Percentiles rank a stretch among this genome's conserved stretches.
Conservation (phyloP, 2,113 vertebrate species). For the Colistium nudipinnis region DNA sequence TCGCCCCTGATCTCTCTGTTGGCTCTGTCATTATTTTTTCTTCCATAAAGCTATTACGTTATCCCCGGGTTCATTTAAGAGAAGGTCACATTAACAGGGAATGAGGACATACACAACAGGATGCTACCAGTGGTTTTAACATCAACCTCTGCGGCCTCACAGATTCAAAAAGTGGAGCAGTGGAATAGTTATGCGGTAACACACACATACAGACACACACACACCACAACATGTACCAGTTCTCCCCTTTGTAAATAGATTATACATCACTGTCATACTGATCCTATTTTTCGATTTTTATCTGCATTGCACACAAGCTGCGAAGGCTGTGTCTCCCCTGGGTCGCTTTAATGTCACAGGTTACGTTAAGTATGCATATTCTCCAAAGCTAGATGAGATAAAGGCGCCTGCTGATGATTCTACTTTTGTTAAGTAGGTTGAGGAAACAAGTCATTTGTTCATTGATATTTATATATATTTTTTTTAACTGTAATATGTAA, state of each 20-base stretch:
- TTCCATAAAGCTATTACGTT: constrained; percentile 14
- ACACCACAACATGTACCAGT: constrained; percentile 31
- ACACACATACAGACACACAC: constrained; percentile 14
- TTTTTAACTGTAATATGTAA: constrained; percentile 34
- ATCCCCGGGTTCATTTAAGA: constrained; percentile 9
- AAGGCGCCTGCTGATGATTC: constrained; percentile 7
- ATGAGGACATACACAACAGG: constrained; percentile 10
- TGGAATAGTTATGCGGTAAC: constrained; percentile 23
- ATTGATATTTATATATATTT: background rate
- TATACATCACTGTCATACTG: constrained; percentile 64
- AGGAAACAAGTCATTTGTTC: constrained; percentile 4
- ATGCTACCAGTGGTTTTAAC: constrained; percentile 33
- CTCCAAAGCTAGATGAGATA: background rate
- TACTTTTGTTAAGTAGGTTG: constrained; percentile 21
- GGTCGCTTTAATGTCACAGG: constrained; percentile 14
- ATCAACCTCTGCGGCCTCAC: constrained; percentile 20
- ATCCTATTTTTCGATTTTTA: constrained; percentile 46
- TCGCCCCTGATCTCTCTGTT: constrained; percentile 7
- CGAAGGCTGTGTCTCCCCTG: constrained; percentile 28
- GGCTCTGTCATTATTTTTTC: background rate
- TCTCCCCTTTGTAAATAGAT: constrained; percentile 42
- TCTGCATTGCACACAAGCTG: constrained; percentile 29
- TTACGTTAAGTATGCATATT: constrained; percentile 12
- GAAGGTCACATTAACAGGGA: constrained; percentile 46
- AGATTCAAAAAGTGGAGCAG: constrained; percentile 53